Percentiles rank a stretch among this genome's conserved stretches.
Evolutionary conservation across 2,888 invertebrate species (phyloP).

Genomic region (Brachypterus glaber): DNA sequence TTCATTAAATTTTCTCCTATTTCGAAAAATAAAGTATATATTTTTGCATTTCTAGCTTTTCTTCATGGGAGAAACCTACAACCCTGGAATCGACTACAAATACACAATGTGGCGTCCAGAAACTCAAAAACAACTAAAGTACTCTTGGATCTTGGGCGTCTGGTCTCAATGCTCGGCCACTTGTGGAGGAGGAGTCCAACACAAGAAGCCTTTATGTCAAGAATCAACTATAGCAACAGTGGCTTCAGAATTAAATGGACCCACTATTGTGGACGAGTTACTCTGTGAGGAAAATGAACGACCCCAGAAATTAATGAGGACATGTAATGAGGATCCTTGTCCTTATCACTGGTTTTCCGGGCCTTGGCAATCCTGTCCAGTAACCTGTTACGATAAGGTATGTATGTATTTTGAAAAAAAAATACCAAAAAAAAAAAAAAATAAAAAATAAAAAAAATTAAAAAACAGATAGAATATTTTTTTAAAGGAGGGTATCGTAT

Average conservation of each 20-base stretch:
- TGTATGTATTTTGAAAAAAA: too few species aligned
- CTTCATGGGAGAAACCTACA: conserved; percentile 61
- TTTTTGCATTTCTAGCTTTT: conserved; percentile 56
- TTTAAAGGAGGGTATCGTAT: too few species aligned
- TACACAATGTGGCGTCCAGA: conserved; percentile 65
- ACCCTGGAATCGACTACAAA: conserved; percentile 75
- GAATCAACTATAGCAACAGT: conserved; percentile 35
- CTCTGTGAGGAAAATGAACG: conserved; percentile 39
- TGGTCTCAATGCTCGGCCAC: conserved; percentile 72
- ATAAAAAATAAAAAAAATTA: too few species aligned
- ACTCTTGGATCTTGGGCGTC: conserved; percentile 66
- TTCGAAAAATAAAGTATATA: too few species aligned
- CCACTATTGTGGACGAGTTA: conserved; percentile 36
- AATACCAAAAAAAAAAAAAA: too few species aligned
- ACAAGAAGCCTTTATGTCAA: conserved; percentile 45
- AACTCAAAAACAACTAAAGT: conserved; percentile 48
- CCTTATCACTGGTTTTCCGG: conserved; percentile 81
- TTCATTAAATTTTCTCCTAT: too few species aligned
- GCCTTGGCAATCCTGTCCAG: conserved; percentile 75
- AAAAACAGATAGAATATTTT: too few species aligned
- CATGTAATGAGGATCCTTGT: conserved; percentile 57
- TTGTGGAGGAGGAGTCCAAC: conserved; percentile 69
- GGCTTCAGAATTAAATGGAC: conserved; percentile 40
- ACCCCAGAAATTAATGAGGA: conserved; percentile 51
- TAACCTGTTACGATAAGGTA: conserved; percentile 48